Evolutionary conservation across 2,113 vertebrate species (phyloP).

Genomic region (Pandion haliaetus): DNA sequence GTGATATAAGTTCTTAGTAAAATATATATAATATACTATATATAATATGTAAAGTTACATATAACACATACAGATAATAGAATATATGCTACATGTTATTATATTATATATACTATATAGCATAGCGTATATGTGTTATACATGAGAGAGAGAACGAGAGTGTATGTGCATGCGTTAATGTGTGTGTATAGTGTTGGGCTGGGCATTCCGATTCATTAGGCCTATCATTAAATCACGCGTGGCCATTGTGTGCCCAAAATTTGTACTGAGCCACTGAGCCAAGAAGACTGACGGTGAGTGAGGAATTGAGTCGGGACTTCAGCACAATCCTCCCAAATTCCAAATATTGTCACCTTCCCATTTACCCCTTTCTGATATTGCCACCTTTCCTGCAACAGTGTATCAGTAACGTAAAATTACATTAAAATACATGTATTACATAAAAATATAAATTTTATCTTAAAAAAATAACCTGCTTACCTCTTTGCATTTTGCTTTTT

Average conservation of each 20-base stretch:
- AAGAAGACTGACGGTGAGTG: not conserved
- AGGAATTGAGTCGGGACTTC: not conserved
- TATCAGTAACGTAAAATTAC: not conserved
- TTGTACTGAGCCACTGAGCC: not conserved
- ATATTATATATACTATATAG: no score
- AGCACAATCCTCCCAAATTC: not conserved
- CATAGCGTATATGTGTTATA: no score
- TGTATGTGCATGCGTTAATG: rapidly evolving
- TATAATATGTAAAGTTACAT: not conserved
- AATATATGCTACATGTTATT: not conserved
- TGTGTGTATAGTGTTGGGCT: not conserved
- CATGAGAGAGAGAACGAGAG: no score
- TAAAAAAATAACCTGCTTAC: not conserved
- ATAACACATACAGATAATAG: not conserved
- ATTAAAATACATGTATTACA: not conserved
- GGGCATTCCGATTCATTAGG: not conserved
- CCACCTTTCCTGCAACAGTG: not conserved
- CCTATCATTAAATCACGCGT: not conserved
- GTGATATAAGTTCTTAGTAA: not conserved
- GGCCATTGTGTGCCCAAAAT: not conserved
- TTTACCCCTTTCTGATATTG: not conserved
- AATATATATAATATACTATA: not conserved
- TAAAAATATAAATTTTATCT: not conserved
- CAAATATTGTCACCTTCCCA: not conserved
- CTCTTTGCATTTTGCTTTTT: not conserved